Evolutionary conservation across 1,140 invertebrate species (phyloP), one percentile per base, ranked within the genome.

Genomic region (Hyles vespertilio): DNA sequence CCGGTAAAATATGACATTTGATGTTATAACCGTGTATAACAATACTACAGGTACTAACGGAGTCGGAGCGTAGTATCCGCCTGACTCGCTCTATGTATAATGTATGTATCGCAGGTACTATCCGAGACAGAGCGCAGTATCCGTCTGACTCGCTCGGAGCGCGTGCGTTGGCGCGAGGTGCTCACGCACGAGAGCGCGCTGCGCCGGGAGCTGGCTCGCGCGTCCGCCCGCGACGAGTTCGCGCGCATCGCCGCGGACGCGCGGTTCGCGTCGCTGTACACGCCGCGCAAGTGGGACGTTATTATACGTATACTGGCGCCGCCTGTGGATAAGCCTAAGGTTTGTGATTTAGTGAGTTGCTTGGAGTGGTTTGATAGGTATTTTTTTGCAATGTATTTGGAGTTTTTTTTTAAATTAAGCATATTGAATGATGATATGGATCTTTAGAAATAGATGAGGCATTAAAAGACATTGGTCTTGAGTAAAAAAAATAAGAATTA

Each of bases 211-310:
- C 87, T 98, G 1, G 96, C 95, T 0, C 92, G 96, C 69, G 96
- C 96, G 0, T 93, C 93, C 2, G 94, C 96, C 0, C 92, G 93
- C 10, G 96, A 98, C 81, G 96, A 98, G 79, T 98, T 94, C 84
- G 94, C 96, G 72, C 86, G 94, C 8, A 95, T 98, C 33, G 93
- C 95, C 7, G 93, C 93, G 68, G 92, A 97, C 83, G 91, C 92
- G 8, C 89, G 94, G 45, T 98, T 96, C 79, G 93, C 94, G 44
- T 93, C 92, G 51, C 90, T 97, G 1, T 97, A 96, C 82, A 92
- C 95, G 51, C 94, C 96, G 0, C 92, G 94, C 33, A 97, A 96
- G 69, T 98, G 97, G 97, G 96, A 98, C 76, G 95, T 98, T 8
- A 97, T 98, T 58, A 97, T 98, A 43, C 90, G 96, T 0, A 96